phyloP scores from a whole-genome alignment of 1,140 invertebrate genomes.

The Euborellia annulipes region DNA sequence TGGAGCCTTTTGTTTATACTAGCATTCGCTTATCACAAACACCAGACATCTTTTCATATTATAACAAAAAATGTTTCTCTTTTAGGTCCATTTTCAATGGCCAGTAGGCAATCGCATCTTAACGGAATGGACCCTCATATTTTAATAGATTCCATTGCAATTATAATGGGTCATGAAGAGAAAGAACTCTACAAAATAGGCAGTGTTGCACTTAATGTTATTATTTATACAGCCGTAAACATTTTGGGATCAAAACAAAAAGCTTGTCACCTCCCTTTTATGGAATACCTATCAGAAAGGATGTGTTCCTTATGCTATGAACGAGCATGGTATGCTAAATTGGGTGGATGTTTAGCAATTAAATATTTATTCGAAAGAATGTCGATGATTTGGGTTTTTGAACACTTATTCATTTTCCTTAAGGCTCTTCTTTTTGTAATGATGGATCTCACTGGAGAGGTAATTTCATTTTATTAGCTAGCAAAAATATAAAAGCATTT shows the following conservation, averaged over 20 bases:
- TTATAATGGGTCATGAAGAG: slow-evolving; percentile 92
- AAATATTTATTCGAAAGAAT: slow-evolving; percentile 86
- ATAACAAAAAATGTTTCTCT: too few species aligned
- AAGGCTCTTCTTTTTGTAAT: slow-evolving; percentile 92
- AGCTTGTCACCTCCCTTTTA: slow-evolving; percentile 78
- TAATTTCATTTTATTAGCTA: slow-evolving; percentile 22
- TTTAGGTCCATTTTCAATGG: slow-evolving; percentile 28
- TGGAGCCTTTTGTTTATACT: too few species aligned
- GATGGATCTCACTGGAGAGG: slow-evolving; percentile 91
- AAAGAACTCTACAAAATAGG: slow-evolving; percentile 90
- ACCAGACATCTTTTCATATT: too few species aligned
- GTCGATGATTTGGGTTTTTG: slow-evolving; percentile 79
- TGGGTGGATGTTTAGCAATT: slow-evolving; percentile 89
- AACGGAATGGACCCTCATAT: slow-evolving; percentile 82
- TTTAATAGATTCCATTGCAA: slow-evolving; percentile 77
- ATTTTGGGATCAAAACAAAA: slow-evolving; percentile 75
- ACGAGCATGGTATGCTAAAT: slow-evolving; percentile 92
- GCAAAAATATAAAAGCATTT: too few species aligned
- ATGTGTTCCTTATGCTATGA: slow-evolving; percentile 94
- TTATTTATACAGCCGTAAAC: slow-evolving; percentile 76
- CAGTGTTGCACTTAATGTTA: slow-evolving; percentile 66
- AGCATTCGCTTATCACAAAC: too few species aligned
- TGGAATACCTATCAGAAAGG: slow-evolving; percentile 87
- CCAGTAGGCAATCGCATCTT: slow-evolving; percentile 28
- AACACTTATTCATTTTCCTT: slow-evolving; percentile 80